A percentile compares a stretch with the other conserved stretches of the same genome.
Evolutionary conservation across 92 coral and sea anemone species (phyloP).

Genomic region (Porites cylindrica): DNA sequence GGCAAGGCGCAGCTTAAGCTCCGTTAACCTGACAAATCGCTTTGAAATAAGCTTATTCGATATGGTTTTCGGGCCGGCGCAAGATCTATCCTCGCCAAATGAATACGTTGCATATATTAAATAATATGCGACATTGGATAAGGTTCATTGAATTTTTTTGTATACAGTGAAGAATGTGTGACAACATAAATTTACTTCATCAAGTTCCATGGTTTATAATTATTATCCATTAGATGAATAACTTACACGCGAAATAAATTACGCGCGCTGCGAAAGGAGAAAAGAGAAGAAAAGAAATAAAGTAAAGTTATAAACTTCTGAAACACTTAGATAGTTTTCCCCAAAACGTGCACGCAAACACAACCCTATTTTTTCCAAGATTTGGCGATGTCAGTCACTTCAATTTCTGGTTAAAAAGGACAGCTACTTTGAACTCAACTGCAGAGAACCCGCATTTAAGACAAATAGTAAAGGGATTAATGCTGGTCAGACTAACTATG

Average conservation of each 20-base stretch:
- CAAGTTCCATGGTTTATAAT: background rate
- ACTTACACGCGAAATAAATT: constrained; percentile 26
- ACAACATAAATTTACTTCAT: background rate
- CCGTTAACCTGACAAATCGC: too few species aligned
- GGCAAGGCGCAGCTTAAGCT: too few species aligned
- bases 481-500: too few species aligned
- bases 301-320: background rate
- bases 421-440: background rate
- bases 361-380: background rate
- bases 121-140: background rate
- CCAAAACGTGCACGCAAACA: background rate
- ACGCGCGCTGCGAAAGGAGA: background rate
- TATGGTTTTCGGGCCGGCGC: too few species aligned
- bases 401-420: background rate
- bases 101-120: background rate
- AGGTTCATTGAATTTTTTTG: too few species aligned
- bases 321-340: background rate
- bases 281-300: background rate
- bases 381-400: background rate
- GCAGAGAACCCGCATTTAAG: too few species aligned
- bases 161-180: constrained; percentile 8
- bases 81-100: too few species aligned
- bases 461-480: too few species aligned
- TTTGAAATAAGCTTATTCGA: too few species aligned
- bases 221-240: background rate